These are phyloP conservation scores for Vidua macroura DNA, from an alignment of 2,113 vertebrate species.

Conservation along the genomic window DNA sequence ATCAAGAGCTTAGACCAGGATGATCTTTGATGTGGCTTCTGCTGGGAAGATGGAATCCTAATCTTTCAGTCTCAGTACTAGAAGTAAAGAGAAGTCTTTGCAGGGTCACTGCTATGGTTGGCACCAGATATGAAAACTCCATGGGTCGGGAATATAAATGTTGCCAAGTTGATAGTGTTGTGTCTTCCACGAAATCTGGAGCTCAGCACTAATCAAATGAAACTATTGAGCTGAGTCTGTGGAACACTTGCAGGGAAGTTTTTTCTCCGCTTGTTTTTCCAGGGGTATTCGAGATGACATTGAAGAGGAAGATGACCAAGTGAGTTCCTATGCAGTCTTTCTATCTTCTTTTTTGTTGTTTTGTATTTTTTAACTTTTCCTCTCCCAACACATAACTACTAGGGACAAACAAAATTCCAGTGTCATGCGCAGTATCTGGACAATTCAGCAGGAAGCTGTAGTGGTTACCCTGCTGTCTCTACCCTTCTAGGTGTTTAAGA, in stretches of 20 bases:
- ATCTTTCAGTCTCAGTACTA: slow-evolving; percentile 26
- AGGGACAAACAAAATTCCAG: slow-evolving; percentile 49
- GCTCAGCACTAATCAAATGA: slow-evolving; percentile 69
- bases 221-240: slow-evolving; percentile 83
- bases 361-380: slow-evolving; percentile 61
- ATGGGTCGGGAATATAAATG: slow-evolving; percentile 66
- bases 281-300: slow-evolving; percentile 99
- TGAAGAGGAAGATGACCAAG: slow-evolving; percentile 99
- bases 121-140: background rate
- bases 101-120: slow-evolving; percentile 9
- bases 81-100: slow-evolving; percentile 44
- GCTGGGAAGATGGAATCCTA: slow-evolving; percentile 31
- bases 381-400: slow-evolving; percentile 8
- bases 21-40: slow-evolving; percentile 29
- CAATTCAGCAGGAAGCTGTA: slow-evolving; percentile 29
- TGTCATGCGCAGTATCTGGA: background rate
- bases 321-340: slow-evolving; percentile 93
- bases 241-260: slow-evolving; percentile 99
- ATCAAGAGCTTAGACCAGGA: slow-evolving; percentile 18
- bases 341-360: slow-evolving; percentile 71
- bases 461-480: slow-evolving; percentile 15
- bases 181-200: slow-evolving; percentile 61
- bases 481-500: slow-evolving; percentile 27
- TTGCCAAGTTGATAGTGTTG: slow-evolving; percentile 69
- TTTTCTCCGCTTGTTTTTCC: slow-evolving; percentile 99